Percentiles rank a stretch among this genome's conserved stretches.
phyloP scores from a whole-genome alignment of 2,113 vertebrate species.

The Spilogale gracilis region DNA sequence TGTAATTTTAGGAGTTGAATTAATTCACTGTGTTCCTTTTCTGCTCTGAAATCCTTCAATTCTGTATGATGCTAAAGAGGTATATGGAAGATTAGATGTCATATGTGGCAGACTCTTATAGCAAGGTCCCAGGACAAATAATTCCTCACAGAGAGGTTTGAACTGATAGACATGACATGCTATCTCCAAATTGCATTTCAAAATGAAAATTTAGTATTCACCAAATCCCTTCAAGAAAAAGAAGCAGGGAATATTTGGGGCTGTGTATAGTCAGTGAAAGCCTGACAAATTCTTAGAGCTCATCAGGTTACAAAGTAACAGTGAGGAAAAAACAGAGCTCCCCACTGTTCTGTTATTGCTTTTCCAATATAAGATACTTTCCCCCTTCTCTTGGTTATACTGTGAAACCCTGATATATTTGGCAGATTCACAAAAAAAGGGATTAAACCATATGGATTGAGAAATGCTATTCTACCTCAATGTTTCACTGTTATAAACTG shows the following conservation, averaged over 20 bases:
- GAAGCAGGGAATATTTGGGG: slow-evolving; percentile 58
- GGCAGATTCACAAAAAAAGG: slow-evolving; percentile 63
- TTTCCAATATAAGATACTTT: slow-evolving; percentile 62
- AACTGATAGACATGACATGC: slow-evolving; percentile 73
- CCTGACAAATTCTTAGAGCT: slow-evolving; percentile 76
- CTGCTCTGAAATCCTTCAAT: neutral
- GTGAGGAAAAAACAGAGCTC: slow-evolving; percentile 79
- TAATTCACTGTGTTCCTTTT: neutral
- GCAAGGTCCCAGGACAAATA: neutral
- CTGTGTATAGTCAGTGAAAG: slow-evolving; percentile 72
- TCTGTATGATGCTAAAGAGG: neutral
- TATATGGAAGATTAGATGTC: neutral
- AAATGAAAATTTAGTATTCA: slow-evolving; percentile 72
- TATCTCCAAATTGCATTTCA: slow-evolving; percentile 67
- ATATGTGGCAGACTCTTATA: neutral
- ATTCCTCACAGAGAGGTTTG: slow-evolving; percentile 49
- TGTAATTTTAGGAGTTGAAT: neutral
- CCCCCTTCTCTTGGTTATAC: slow-evolving; percentile 65
- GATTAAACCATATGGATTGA: slow-evolving; percentile 75
- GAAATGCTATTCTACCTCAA: slow-evolving; percentile 53
- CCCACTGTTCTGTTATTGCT: neutral
- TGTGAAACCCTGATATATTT: slow-evolving; percentile 68
- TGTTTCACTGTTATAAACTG: slow-evolving; percentile 48
- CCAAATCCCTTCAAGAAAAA: slow-evolving; percentile 64
- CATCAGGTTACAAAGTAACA: slow-evolving; percentile 72